Evolutionary conservation across 1,140 invertebrate genomes (phyloP), one percentile per base, ranked within the genome.

Genomic region (Mamestra configurata): DNA sequence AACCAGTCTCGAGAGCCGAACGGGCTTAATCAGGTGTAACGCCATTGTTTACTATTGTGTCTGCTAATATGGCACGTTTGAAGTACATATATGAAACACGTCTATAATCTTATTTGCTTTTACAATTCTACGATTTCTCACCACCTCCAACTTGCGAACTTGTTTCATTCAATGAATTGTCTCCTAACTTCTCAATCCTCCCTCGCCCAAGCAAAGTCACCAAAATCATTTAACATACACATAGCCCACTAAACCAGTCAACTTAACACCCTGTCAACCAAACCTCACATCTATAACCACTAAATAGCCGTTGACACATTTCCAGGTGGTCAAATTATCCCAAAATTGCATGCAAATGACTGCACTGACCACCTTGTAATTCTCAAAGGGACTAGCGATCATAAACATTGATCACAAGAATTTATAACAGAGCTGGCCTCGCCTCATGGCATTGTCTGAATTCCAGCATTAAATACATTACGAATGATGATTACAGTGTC

Each of bases 381-480:
- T 55, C 55, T 57, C 13, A 40, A 46, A 46, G 66, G 7, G 13
- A 61, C 18, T 35, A 66, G 35, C n/a, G 27, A 53, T 22, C 40
- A 80, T 80, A 80, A 80, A 55, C 43, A 59, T 80, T 40, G 64
- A 71, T 80, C 68, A 68, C 35, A 61, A 15, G 35, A 64, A 73
- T 79, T 81, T 79, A 79, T 77, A 80, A 81, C 66, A 68, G 59
- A 43, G 43, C 46, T 57, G 73, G 72, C 49, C 78, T 73, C 57
- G 43, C 64, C 43, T 75, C 70, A 49, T 57, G 70, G 73, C 75
- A 79, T 81, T 84, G 79, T 80, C 79, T 84, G 70, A 80, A 84
- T 84, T 83, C 83, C 81, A 79, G 78, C 82, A 83, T 83, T 66
- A 79, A 82, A 83, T 85, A 78, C 75, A 80, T 78, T 79, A 77